Evolutionary conservation across 1,140 invertebrate genomes (phyloP).

Genomic region (Apis laboriosa): DNA sequence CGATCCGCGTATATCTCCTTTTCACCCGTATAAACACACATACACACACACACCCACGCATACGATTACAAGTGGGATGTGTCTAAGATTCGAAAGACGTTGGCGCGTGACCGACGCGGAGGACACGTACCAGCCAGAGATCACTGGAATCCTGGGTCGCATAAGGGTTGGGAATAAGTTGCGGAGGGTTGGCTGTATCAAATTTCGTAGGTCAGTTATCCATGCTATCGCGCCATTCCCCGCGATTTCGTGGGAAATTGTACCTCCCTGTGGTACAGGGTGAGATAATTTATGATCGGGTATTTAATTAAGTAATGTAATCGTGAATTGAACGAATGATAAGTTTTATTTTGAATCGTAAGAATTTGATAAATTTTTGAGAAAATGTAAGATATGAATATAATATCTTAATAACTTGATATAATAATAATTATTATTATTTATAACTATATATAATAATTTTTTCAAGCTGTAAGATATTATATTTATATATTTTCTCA

Average conservation of each 20-base stretch:
- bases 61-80: not conserved
- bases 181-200: conserved; percentile 22
- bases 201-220: conserved; percentile 39
- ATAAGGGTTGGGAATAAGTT: conserved; percentile 8
- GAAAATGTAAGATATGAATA: too few relatives aligned
- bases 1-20: not conserved
- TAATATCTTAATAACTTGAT: too few relatives aligned
- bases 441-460: too few relatives aligned
- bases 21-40: not conserved
- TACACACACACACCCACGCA: not conserved
- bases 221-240: conserved; percentile 2
- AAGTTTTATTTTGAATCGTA: too few relatives aligned
- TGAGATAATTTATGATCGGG: too few relatives aligned
- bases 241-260: conserved; percentile 28
- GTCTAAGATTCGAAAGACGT: conserved; percentile 19
- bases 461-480: too few relatives aligned
- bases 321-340: too few relatives aligned
- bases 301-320: too few relatives aligned
- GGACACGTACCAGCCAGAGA: conserved; percentile 37
- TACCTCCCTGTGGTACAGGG: not conserved
- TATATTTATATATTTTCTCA: too few relatives aligned
- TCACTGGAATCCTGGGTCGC: conserved; percentile 37
- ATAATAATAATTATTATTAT: too few relatives aligned
- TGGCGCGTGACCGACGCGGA: conserved; percentile 16
- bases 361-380: too few relatives aligned